A percentile compares a stretch with the other conserved stretches of the same genome.
phyloP scores from a whole-genome alignment of 1,140 invertebrate species.

The Wiebesia pumilae region DNA sequence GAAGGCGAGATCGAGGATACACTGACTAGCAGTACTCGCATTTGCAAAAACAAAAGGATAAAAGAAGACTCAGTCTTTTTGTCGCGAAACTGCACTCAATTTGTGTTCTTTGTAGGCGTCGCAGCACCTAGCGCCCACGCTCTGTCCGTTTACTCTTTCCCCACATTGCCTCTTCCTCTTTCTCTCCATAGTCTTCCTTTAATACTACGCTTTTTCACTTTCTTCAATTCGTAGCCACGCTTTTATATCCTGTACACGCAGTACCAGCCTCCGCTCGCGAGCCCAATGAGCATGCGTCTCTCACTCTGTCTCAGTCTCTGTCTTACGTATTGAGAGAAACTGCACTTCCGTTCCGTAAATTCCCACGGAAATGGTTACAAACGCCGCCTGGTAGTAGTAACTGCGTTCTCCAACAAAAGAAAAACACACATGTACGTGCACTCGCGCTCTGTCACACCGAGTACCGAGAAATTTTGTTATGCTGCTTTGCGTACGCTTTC shows the following conservation, averaged over 20 bases:
- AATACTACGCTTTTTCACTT: not conserved
- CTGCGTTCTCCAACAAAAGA: not conserved
- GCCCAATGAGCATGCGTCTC: not conserved
- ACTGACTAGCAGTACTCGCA: not conserved
- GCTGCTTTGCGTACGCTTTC: not conserved
- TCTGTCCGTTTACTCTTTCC: not conserved
- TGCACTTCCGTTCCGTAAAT: conserved; percentile 74
- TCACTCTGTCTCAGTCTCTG: not conserved
- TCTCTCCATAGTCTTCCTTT: not conserved
- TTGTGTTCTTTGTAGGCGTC: not conserved
- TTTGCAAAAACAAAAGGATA: conserved; percentile 20
- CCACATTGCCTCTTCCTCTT: not conserved
- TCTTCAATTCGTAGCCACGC: not conserved
- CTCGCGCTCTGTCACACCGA: no score
- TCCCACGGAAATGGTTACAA: conserved; percentile 69
- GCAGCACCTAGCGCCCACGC: conserved; percentile 41
- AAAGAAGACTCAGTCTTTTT: conserved; percentile 2
- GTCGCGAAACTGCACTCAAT: not conserved
- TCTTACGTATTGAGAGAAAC: conserved; percentile 56
- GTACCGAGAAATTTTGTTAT: not conserved
- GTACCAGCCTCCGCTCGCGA: not conserved
- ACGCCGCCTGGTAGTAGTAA: not conserved
- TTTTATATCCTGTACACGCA: conserved; percentile 5
- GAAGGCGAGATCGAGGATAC: not conserved
- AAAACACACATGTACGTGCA: not conserved